Percentiles rank a stretch among this genome's conserved stretches.
Conservation (phyloP, 2,797 vertebrate genomes). For the Hoplostethus atlanticus region DNA sequence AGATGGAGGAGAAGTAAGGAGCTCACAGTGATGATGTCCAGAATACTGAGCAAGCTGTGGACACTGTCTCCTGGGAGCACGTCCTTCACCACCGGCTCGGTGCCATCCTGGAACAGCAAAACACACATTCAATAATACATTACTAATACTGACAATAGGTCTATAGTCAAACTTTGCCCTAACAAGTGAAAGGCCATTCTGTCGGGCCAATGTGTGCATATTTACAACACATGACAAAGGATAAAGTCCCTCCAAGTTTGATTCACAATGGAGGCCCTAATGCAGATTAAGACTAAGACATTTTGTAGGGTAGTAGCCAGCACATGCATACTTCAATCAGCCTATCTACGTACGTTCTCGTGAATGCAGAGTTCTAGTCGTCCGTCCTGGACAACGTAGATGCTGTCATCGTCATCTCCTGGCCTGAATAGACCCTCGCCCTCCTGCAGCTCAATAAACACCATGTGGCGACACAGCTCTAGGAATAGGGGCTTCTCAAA, state of each 20-base stretch:
- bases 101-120: slow-evolving; percentile 87
- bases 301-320: background rate
- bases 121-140: slow-evolving; percentile 14
- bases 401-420: slow-evolving; percentile 94
- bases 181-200: background rate
- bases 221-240: too few relatives aligned
- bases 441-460: slow-evolving; percentile 93
- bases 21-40: slow-evolving; percentile 96
- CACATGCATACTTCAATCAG: background rate
- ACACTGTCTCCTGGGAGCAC: slow-evolving; percentile 95
- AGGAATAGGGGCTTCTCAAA: slow-evolving; percentile 98
- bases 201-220: too few relatives aligned
- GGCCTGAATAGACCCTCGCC: slow-evolving; percentile 93
- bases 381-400: slow-evolving; percentile 96
- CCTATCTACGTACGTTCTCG: slow-evolving; percentile 82
- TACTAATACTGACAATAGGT: background rate
- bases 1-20: slow-evolving; percentile 16
- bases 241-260: too few relatives aligned
- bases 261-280: background rate
- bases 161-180: slow-evolving; percentile 1
- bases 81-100: slow-evolving; percentile 94
- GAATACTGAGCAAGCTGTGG: slow-evolving; percentile 97
- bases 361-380: slow-evolving; percentile 93
- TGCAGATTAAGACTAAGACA: background rate
- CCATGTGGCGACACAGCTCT: slow-evolving; percentile 97